phyloP scores from a whole-genome alignment of 2,113 vertebrate genomes.

The Alaudala cheleensis region DNA sequence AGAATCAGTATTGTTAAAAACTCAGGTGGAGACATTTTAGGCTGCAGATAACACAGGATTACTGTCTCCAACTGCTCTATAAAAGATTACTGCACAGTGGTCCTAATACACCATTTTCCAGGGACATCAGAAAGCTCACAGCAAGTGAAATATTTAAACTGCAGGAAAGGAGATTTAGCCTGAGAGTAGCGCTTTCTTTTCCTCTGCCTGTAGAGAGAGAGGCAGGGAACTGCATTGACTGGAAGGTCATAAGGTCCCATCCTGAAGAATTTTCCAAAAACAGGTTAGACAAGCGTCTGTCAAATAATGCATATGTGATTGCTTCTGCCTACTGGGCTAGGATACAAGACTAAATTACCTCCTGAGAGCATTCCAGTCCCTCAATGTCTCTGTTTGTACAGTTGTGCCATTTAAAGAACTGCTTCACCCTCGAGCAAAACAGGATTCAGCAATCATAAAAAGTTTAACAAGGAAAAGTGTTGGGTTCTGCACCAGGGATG shows the following conservation, averaged over 20 bases:
- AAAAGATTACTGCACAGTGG: not conserved
- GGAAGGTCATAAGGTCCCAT: not conserved
- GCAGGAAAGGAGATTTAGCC: not conserved
- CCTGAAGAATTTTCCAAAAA: not conserved
- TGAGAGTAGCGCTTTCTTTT: not conserved
- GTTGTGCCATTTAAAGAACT: not conserved
- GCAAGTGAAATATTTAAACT: not conserved
- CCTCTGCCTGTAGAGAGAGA: not conserved
- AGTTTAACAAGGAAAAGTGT: not conserved
- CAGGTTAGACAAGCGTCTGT: not conserved
- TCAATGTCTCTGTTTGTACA: not conserved
- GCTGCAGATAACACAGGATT: not conserved
- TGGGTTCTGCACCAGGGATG: fast-evolving
- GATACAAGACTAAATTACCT: not conserved
- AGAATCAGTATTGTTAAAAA: not conserved
- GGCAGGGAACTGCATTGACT: not conserved
- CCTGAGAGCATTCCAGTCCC: not conserved
- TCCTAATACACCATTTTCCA: not conserved
- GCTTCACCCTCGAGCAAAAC: not conserved
- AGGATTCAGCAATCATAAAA: not conserved
- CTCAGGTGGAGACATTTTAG: not conserved
- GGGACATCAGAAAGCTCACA: not conserved
- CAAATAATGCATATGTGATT: not conserved
- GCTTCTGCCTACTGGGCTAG: not conserved
- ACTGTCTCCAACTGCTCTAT: not conserved